phyloP scores from a whole-genome alignment of 1,140 invertebrate species.

The Branchinecta lindahli region DNA sequence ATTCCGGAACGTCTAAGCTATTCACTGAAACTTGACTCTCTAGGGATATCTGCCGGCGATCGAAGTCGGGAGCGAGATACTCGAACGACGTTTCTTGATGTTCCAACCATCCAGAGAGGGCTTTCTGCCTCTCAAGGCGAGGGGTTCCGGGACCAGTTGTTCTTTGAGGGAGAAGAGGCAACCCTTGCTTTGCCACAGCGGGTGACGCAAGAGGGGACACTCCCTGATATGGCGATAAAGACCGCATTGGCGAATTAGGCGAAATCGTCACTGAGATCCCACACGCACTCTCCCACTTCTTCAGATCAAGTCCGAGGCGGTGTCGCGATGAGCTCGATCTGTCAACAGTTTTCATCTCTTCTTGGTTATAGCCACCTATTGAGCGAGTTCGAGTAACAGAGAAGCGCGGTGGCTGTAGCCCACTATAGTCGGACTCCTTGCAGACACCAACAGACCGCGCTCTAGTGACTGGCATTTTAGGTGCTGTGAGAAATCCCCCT shows the following conservation, averaged over 20 bases:
- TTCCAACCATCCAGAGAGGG: conserved; percentile 20
- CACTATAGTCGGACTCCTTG: background rate
- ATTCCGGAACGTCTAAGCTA: conserved; percentile 19
- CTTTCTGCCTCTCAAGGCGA: conserved; percentile 20
- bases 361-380: background rate
- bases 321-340: background rate
- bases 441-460: background rate
- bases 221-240: conserved; percentile 26
- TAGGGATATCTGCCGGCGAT: conserved; percentile 30
- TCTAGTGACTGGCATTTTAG: background rate
- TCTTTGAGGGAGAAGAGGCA: conserved; percentile 11
- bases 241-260: conserved; percentile 35
- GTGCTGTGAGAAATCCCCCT: background rate
- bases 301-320: background rate
- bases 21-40: conserved; percentile 23
- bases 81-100: conserved; percentile 26
- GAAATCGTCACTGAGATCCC: conserved; percentile 52
- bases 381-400: background rate
- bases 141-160: conserved; percentile 18
- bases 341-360: background rate
- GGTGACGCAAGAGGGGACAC: background rate
- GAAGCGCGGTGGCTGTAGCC: background rate
- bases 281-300: conserved; percentile 26
- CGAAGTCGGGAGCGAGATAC: conserved; percentile 28
- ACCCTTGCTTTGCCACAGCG: background rate